phyloP scores from a whole-genome alignment of 2,797 vertebrate genomes.

The Taenioides sp. region DNA sequence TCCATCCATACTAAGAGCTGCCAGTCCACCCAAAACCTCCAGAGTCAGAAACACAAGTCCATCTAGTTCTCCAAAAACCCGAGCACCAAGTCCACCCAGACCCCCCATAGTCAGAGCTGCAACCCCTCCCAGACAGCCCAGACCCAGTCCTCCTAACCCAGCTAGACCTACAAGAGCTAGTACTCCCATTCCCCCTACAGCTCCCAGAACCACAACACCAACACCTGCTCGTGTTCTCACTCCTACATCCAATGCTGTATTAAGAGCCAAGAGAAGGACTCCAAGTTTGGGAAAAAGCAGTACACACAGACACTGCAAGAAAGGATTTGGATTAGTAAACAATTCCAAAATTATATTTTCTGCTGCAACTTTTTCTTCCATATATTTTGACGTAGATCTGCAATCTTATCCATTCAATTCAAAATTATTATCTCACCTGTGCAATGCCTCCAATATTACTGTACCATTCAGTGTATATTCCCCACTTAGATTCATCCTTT shows the following conservation, averaged over 20 bases:
- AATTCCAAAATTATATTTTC: no score
- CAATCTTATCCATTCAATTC: no score
- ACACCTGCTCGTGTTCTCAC: background rate
- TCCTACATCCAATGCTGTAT: background rate
- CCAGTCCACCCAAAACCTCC: background rate
- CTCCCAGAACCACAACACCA: background rate
- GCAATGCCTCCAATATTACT: background rate
- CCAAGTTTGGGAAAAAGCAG: background rate
- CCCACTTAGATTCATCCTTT: background rate
- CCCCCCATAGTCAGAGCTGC: background rate
- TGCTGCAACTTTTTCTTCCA: no score
- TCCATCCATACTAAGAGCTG: background rate
- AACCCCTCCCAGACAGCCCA: background rate
- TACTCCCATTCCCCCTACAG: background rate
- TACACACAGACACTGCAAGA: background rate
- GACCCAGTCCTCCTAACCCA: background rate
- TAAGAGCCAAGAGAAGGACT: background rate
- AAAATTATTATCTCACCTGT: background rate
- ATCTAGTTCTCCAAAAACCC: background rate
- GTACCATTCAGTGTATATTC: background rate
- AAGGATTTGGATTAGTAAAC: background rate
- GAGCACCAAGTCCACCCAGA: background rate
- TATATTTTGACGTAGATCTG: no score
- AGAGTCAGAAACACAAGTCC: background rate
- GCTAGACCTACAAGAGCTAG: background rate